Evolutionary conservation across 2,888 invertebrate genomes (phyloP).

Genomic region (Cheilosia vernalis): DNA sequence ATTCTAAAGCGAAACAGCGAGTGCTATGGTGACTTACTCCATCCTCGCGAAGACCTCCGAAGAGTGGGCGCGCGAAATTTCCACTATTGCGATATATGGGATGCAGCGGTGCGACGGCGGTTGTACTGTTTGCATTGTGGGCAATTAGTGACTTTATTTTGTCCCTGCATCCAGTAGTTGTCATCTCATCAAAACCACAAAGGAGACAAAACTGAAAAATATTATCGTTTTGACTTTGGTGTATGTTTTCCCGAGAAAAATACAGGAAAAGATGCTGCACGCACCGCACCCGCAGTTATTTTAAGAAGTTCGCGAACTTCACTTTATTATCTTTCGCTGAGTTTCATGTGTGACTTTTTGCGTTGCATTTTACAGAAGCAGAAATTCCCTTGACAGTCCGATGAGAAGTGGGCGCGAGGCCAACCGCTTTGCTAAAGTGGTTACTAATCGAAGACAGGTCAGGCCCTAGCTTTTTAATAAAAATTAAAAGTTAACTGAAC

Average conservation of each 20-base stretch:
- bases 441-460: too few relatives aligned
- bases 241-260: slow-evolving; percentile 19
- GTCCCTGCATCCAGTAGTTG: slow-evolving; percentile 41
- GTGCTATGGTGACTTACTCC: slow-evolving; percentile 16
- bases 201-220: slow-evolving; percentile 9
- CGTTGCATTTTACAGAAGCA: too few relatives aligned
- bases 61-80: slow-evolving; percentile 27
- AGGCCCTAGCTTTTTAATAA: too few relatives aligned
- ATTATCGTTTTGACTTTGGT: slow-evolving; percentile 48
- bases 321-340: too few relatives aligned
- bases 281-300: slow-evolving; percentile 21
- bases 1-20: slow-evolving; percentile 7
- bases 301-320: too few relatives aligned
- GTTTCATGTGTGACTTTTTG: too few relatives aligned
- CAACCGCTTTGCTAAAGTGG: too few relatives aligned
- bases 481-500: too few relatives aligned
- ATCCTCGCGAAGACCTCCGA: slow-evolving; percentile 14
- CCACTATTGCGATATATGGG: background rate
- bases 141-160: slow-evolving; percentile 62
- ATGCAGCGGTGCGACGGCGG: background rate
- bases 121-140: slow-evolving; percentile 41
- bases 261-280: background rate
- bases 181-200: slow-evolving; percentile 33
- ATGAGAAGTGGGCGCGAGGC: too few relatives aligned
- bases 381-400: too few relatives aligned